phyloP scores from a whole-genome alignment of 2,113 vertebrate genomes.

The Marcusenius ussheri region DNA sequence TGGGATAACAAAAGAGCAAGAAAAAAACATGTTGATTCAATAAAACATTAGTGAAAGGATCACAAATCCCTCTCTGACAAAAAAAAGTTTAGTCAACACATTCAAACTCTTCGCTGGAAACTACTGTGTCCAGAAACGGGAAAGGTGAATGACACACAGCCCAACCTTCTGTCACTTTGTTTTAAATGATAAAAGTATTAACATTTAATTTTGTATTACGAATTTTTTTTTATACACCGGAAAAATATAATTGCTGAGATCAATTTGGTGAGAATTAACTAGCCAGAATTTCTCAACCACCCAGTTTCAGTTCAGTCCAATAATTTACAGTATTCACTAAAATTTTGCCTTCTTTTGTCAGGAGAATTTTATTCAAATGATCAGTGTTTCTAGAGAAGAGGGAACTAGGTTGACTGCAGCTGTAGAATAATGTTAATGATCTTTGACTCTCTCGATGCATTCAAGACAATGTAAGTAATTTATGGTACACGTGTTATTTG shows the following conservation, averaged over 20 bases:
- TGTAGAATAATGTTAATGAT: constrained; percentile 41
- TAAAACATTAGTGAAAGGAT: constrained; percentile 39
- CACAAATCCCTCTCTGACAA: constrained; percentile 39
- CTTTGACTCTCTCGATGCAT: constrained; percentile 46
- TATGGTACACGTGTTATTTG: constrained; percentile 48
- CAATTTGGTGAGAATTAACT: background rate
- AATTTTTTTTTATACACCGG: constrained; percentile 2
- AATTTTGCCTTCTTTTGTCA: background rate
- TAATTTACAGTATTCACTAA: background rate
- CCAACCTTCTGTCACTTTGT: background rate
- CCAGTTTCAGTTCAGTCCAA: background rate
- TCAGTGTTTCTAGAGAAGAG: constrained; percentile 17
- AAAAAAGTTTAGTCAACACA: constrained; percentile 39
- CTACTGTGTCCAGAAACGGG: constrained; percentile 27
- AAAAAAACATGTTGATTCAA: constrained; percentile 47
- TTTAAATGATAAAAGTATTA: background rate
- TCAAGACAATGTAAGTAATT: constrained; percentile 50
- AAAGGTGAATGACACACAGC: constrained; percentile 13
- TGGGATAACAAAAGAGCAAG: constrained; percentile 16
- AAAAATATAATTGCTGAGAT: background rate
- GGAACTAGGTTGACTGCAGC: constrained; percentile 25
- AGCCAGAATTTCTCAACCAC: background rate
- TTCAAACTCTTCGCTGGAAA: constrained; percentile 40
- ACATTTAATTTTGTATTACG: background rate
- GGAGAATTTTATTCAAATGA: background rate